Evolutionary conservation across 2,113 vertebrate species (phyloP).

Genomic region (Motacilla tschutschensis): DNA sequence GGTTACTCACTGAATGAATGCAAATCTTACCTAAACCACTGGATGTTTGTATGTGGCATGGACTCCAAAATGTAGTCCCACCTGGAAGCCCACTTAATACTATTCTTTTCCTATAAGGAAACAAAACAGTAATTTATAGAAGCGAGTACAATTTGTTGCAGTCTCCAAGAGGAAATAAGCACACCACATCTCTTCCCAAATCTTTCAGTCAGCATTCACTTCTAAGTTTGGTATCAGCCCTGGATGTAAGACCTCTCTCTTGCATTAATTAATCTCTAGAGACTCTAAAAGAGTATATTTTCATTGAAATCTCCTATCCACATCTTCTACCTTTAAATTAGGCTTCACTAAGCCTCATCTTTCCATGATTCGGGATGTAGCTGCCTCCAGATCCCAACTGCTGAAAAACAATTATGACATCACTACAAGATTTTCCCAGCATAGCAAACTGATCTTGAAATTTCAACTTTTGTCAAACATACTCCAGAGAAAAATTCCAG

Average conservation of each 20-base stretch:
- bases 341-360: background rate
- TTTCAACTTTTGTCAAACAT: background rate
- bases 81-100: slow-evolving; percentile 86
- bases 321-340: background rate
- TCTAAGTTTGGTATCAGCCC: background rate
- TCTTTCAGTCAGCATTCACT: background rate
- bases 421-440: background rate
- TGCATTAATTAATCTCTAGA: background rate
- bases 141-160: background rate
- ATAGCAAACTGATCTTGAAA: background rate
- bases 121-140: background rate
- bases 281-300: background rate
- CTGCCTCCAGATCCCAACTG: background rate
- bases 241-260: background rate
- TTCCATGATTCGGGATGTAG: background rate
- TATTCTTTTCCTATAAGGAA: slow-evolving; percentile 77
- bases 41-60: slow-evolving; percentile 88
- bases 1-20: background rate
- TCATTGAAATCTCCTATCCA: background rate
- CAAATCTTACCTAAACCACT: slow-evolving; percentile 86
- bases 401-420: background rate
- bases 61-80: slow-evolving; percentile 92
- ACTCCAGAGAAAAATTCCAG: background rate
- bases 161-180: background rate
- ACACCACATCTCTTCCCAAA: background rate